Conservation (phyloP, 2,888 invertebrate species). For the Drosophila borealis region DNA sequence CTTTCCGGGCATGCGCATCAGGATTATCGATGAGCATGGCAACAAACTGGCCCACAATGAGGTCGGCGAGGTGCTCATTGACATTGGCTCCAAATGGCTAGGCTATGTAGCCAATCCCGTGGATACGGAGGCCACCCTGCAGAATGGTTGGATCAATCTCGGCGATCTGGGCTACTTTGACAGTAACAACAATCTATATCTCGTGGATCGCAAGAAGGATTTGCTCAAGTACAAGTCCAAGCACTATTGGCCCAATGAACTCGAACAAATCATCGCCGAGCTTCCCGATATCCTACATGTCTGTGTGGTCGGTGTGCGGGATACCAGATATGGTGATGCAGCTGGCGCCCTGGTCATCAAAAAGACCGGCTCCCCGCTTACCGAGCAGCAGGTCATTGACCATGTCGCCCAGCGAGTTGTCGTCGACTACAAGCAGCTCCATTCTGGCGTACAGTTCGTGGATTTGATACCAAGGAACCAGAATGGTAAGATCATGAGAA, state of each 20-base stretch:
- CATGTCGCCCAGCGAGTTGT: slow-evolving; percentile 54
- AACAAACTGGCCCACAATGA: slow-evolving; percentile 59
- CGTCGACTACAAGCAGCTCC: slow-evolving; percentile 69
- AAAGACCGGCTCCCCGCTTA: slow-evolving; percentile 45
- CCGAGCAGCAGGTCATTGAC: slow-evolving; percentile 51
- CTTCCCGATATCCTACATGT: slow-evolving; percentile 72
- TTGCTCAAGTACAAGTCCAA: slow-evolving; percentile 73
- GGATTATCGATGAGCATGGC: slow-evolving; percentile 72
- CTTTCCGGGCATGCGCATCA: slow-evolving; percentile 48
- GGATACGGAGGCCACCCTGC: slow-evolving; percentile 49
- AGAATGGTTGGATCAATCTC: slow-evolving; percentile 79
- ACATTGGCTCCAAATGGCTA: slow-evolving; percentile 55
- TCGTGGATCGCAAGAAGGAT: slow-evolving; percentile 82
- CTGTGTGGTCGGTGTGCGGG: slow-evolving; percentile 76
- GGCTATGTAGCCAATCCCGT: slow-evolving; percentile 75
- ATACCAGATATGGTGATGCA: slow-evolving; percentile 63
- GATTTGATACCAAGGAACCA: slow-evolving; percentile 69
- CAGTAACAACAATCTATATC: slow-evolving; percentile 67
- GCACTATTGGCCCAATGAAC: slow-evolving; percentile 74
- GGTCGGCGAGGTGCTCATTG: slow-evolving; percentile 73
- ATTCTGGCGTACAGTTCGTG: slow-evolving; percentile 75
- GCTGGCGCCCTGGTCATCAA: slow-evolving; percentile 77
- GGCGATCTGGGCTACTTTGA: slow-evolving; percentile 83
- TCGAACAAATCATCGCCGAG: slow-evolving; percentile 74
- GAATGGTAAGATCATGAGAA: slow-evolving; percentile 70